Base-by-base conservation (phyloP, 2,888 invertebrate genomes). In the Euzetes globulus region DNA sequence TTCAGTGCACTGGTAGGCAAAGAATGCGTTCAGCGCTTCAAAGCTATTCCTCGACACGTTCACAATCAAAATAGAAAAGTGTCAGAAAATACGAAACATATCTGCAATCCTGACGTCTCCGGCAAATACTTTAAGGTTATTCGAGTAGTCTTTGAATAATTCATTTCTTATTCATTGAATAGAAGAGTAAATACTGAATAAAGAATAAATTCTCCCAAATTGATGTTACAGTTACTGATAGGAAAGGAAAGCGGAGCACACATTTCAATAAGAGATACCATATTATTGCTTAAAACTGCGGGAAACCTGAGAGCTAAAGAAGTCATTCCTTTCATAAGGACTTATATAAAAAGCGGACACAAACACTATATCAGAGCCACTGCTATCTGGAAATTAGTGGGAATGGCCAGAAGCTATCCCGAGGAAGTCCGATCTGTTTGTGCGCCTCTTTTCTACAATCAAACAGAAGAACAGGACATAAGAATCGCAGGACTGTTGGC, bases 1-100 rank as follows among this genome's bases (percentile, higher is more conserved):
- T 63, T 63, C 63, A 63, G 63, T 63, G 63, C 63, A 63, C 63
- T 63, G 63, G 63, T 63, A 37, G 63, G 63, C 33, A 63, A 63
- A 11, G 33, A 63, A 63, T 63, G 63, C 19, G 37, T 63, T 63
- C 63, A 63, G 17, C 33, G 63, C 15, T 37, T 33, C 19, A 33
- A 37, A 37, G 37, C 37, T 17, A 37, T 37, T 33, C 63, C 63
- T 13, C 27, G 29, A 33, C 63, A 63, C n/a, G 15, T 63, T 19
- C 63, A 63, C 63, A 63, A 15, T 63, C 63, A 33, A 13, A 27
- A 63, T 25, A 33, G 15, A 17, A 63, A 63, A 33, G 37, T n/a
- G 27, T 33, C n/a, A 4, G 63, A 63, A 29, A 27, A 63, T 33
- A 29, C 25, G 15, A 63, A 63, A 63, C 33, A n/a, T 17, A 27